Evolutionary conservation across 2,888 invertebrate species (phyloP).

Genomic region (Cotesia congregata): DNA sequence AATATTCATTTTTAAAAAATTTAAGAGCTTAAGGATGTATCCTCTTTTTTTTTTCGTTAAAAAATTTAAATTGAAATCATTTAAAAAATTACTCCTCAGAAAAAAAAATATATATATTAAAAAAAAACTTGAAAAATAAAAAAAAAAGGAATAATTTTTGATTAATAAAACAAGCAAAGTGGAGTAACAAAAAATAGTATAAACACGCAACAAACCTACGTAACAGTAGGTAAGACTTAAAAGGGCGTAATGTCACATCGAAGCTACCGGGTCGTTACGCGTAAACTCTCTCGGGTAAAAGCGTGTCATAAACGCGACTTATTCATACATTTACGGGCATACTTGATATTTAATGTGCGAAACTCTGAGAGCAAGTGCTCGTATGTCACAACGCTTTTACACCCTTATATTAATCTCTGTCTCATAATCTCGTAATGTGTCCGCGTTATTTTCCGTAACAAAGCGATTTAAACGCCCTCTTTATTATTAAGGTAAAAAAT

Average conservation of each 20-base stretch:
- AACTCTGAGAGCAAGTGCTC: neutral
- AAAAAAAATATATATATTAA: too few relatives aligned
- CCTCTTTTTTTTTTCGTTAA: too few relatives aligned
- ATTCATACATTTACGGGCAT: neutral
- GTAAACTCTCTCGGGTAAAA: neutral
- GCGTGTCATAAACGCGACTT: neutral
- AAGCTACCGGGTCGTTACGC: neutral
- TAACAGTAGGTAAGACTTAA: neutral
- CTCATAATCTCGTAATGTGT: neutral
- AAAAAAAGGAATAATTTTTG: too few relatives aligned
- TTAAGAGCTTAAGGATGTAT: too few relatives aligned
- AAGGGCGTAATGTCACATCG: neutral
- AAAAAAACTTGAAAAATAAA: too few relatives aligned
- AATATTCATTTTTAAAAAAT: too few relatives aligned
- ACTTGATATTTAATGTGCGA: neutral
- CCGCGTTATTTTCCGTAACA: neutral
- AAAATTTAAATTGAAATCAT: too few relatives aligned
- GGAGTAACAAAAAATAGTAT: too few relatives aligned
- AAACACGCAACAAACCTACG: too few relatives aligned
- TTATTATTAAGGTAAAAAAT: too few relatives aligned
- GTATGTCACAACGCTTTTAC: neutral
- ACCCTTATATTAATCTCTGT: neutral
- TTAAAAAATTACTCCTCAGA: too few relatives aligned
- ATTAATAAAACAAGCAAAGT: too few relatives aligned
- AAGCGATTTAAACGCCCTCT: neutral